Base-by-base conservation (phyloP, 2,888 invertebrate genomes). In the Drosophila koepferae region DNA sequence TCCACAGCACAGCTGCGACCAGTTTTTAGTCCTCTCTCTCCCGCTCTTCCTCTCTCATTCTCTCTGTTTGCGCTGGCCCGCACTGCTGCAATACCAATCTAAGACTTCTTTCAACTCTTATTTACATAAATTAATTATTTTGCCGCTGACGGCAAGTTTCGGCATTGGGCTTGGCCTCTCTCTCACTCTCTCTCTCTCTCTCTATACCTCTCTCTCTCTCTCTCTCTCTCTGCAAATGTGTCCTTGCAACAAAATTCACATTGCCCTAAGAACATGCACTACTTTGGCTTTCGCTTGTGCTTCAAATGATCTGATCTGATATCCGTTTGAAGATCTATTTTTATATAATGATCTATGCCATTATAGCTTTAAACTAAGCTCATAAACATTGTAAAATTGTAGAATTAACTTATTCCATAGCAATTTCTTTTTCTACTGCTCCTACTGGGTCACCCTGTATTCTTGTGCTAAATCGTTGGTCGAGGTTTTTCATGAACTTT, bases 121-220 rank as follows among this genome's bases (percentile, higher is more conserved):
- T 81, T 81, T 78, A 65, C 82, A 79, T 72, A 75, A 81, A 80
- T 80, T 80, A 81, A 80, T 78, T 81, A 81, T 78, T 74, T 65
- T 61, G 55, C 40, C 55, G 49, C 64, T 63, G 75, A 54, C 60
- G 61, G 61, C 71, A 60, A 54, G 61, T 70, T 63, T 60, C 59
- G 36, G 48, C 51, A 44, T 41, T 38, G 41, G 41, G 41, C 46
- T 3, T 6, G 16, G 43, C 36, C 44, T 16, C 23, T 18, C 31
- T 1, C 48, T 2, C 23, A 2, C 23, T 23, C 23, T 23, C 4
- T 28, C 28, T 28, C 3, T 28, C 44, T 16, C 23, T 18, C 31
- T 1, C 28, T 5, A 5, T 28, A 5, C 5, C 28, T 28, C 3
- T 28, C 28, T 28, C 23, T 23, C 4, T 23, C 23, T 23, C 4